Evolutionary conservation across 2,797 vertebrate species (phyloP), one percentile per base, ranked within the genome.

Genomic region (Oryzias sinensis): DNA sequence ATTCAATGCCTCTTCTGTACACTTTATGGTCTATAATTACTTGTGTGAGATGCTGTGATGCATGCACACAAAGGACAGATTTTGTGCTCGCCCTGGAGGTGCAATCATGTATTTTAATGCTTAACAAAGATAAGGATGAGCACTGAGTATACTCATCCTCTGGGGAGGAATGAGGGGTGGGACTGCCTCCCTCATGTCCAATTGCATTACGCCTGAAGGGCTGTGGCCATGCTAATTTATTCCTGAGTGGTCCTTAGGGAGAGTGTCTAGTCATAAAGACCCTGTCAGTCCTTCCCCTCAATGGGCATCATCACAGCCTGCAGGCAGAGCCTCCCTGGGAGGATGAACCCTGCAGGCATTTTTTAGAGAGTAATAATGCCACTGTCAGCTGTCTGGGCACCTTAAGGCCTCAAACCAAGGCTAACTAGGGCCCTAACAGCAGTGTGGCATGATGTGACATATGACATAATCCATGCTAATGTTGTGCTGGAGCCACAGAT

Each of bases 21-120:
- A 75, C 67, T 81, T 74, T 77, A 82, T 63, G 72, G 77, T 76
- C 72, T 72, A 49, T 68, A 75, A 73, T 80, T 80, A 70, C 68
- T 40, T 56, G 47, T 2, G 55, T 2, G 55, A 64, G 65, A 78
- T 54, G 55, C 63, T n/a, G 9, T 70, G 62, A 72, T 65, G 68
- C 84, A 78, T 47, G 59, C 66, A 81, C 77, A 88, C 81, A 86
- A 83, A 85, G 77, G 80, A 80, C 68, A 68, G 68, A 76, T 65
- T 76, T 46, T 68, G 66, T 62, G 65, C 65, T 62, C 77, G 85
- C 81, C 86, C 83, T 47, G 53, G 72, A 89, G 88, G 85, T 80
- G 65, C 71, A 85, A 87, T 85, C 81, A 81, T 86, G 81, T 84
- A 83, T 88, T 90, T 90, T 88, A 89, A 86, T 89, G 85, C 77